These are phyloP conservation scores for Pseudococcus longispinus DNA, from an alignment of 2,888 invertebrate species.

Conservation along the genomic window DNA sequence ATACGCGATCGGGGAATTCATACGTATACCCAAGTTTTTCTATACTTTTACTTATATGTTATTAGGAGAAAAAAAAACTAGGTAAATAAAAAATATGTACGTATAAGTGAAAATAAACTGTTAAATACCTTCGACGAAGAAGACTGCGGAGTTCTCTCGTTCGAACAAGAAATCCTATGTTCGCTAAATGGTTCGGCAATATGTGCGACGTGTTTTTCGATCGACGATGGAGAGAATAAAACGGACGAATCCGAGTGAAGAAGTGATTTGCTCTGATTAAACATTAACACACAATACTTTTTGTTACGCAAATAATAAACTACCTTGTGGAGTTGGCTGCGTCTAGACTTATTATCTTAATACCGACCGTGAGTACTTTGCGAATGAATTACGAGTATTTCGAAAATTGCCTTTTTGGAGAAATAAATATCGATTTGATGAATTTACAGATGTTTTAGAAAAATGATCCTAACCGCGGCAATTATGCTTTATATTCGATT, in stretches of 20 bases:
- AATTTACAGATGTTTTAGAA: background rate
- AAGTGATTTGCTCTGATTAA: conserved; percentile 80
- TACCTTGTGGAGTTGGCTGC: background rate
- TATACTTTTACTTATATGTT: conserved; percentile 9
- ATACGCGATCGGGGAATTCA: background rate
- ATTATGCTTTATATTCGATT: background rate
- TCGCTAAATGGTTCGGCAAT: conserved; percentile 57
- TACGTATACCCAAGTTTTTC: background rate
- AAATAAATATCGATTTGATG: background rate
- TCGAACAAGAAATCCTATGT: conserved; percentile 56
- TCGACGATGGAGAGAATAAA: conserved; percentile 85
- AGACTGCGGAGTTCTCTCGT: conserved; percentile 56
- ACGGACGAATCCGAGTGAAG: conserved; percentile 73
- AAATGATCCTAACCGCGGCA: background rate
- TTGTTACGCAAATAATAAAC: conserved; percentile 5
- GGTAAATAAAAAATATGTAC: background rate
- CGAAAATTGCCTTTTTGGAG: background rate
- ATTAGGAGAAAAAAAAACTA: conserved; percentile 3
- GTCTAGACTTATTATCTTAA: background rate
- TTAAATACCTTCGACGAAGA: conserved; percentile 58
- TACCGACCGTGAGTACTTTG: background rate
- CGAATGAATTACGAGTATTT: background rate
- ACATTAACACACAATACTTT: background rate
- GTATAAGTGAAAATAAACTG: conserved; percentile 41
- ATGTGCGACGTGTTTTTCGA: conserved; percentile 72